Evolutionary conservation across 1,140 invertebrate genomes (phyloP), one percentile per base, ranked within the genome.

Genomic region (Drosophila subobscura): DNA sequence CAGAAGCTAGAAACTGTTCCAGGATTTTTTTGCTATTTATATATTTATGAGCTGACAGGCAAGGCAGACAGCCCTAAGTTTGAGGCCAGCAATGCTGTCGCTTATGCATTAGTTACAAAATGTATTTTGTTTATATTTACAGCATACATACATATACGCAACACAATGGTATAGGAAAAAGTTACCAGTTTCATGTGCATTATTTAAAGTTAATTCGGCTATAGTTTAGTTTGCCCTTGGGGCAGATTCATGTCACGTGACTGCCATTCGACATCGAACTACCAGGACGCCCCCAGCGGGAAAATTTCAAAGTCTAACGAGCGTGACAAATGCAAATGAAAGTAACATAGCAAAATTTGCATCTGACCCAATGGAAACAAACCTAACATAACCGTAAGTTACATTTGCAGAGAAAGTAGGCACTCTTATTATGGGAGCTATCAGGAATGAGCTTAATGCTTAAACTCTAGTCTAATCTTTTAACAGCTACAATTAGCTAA

Each of bases 321-420:
- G 78, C 78, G 61, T 80, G 73, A 80, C 78, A 80, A 81, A 80
- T 80, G 78, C 78, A 80, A 80, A 81, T 80, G 67, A 55, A 65
- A 51, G 76, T 56, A 61, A 25, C 53, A 16, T 41, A 25, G 40
- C 57, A 45, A 6, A 52, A 58, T 59, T 57, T 57, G 49, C 72
- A 80, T 77, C 59, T 68, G 65, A 56, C 65, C 65, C 65, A 55
- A 25, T 41, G 65, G 65, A 68, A 50, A 55, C 10, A 8, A 0
- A 37, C 3, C 10, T 46, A 42, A 33, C 50, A 68, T 33, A 68
- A 47, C 50, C 33, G 29, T 47, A 67, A 33, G 12, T 23, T 29
- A 12, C 16, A 20, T 20, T 20, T 20, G 29, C 3, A 29, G 23
- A 20, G 22, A 12, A 33, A 55, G 23, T 20, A 20, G 14, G 12